phyloP scores from a whole-genome alignment of 2,888 invertebrate species.

The Disparrhopalites patrizii region DNA sequence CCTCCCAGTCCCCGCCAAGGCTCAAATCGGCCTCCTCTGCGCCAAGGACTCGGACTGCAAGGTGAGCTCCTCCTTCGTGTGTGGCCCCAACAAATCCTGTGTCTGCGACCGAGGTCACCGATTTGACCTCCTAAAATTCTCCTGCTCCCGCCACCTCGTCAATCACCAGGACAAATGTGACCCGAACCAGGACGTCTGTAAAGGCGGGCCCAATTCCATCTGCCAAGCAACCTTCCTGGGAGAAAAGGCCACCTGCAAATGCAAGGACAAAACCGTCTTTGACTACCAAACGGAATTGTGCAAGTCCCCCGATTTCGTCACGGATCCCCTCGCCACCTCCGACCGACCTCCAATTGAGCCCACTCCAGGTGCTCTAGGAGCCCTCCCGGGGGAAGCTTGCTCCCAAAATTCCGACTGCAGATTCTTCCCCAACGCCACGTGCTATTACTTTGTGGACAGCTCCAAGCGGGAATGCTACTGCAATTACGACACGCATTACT shows the following conservation, averaged over 20 bases:
- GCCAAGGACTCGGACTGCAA: constrained; percentile 23
- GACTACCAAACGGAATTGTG: constrained; percentile 13
- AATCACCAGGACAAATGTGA: constrained; percentile 9
- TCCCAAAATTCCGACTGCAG: constrained; percentile 10
- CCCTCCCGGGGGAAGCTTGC: constrained; percentile 10
- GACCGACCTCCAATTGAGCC: neutral
- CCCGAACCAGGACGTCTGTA: constrained; percentile 13
- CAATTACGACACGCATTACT: constrained; percentile 20
- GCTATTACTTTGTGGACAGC: constrained; percentile 16
- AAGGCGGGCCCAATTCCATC: constrained; percentile 14
- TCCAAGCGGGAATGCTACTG: constrained; percentile 18
- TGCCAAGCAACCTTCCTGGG: constrained; percentile 14
- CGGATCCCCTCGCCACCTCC: neutral
- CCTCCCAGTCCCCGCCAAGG: neutral
- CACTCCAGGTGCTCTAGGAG: neutral
- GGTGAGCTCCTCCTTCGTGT: constrained; percentile 19
- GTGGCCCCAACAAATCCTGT: constrained; percentile 15
- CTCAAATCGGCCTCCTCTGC: constrained; percentile 20
- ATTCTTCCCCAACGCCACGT: constrained; percentile 19
- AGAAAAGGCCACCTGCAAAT: constrained; percentile 11
- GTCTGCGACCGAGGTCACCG: constrained; percentile 11
- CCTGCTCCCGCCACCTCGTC: constrained; percentile 3
- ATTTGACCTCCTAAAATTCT: constrained; percentile 2
- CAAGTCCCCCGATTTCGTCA: constrained; percentile 8
- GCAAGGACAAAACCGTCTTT: neutral